Conservation (phyloP, 1,140 invertebrate genomes). For the Rhagoletis pomonella region DNA sequence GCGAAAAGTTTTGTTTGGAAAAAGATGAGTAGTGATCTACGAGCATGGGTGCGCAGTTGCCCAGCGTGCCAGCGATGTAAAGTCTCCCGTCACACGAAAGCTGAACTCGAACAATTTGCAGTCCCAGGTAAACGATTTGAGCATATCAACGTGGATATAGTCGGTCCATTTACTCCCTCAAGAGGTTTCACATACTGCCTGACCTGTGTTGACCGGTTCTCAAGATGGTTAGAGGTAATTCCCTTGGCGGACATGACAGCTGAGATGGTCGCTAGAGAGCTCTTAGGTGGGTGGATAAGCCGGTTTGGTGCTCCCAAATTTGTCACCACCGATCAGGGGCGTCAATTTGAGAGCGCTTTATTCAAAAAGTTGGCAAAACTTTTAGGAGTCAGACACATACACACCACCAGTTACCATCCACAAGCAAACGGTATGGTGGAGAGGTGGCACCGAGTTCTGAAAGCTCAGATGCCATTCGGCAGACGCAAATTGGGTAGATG, state of each 20-base stretch:
- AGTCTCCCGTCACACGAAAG: constrained; percentile 19
- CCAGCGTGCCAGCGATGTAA: not conserved
- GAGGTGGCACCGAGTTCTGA: too few relatives aligned
- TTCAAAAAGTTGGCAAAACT: too few relatives aligned
- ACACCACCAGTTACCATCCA: too few relatives aligned
- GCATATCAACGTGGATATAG: constrained; percentile 36
- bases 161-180: not conserved
- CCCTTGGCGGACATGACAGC: constrained; percentile 67
- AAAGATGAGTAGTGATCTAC: not conserved
- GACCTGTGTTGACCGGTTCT: constrained; percentile 67
- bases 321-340: constrained; percentile 60
- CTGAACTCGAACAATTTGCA: constrained; percentile 1
- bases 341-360: too few relatives aligned
- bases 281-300: constrained; percentile 66
- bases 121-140: not conserved
- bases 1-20: constrained; percentile 1
- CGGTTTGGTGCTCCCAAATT: constrained; percentile 62
- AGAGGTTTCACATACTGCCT: constrained; percentile 37
- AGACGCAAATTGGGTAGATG: too few relatives aligned
- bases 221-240: constrained; percentile 72
- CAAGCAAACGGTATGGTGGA: too few relatives aligned
- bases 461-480: too few relatives aligned
- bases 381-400: too few relatives aligned
- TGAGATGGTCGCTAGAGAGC: constrained; percentile 62
- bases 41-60: not conserved